Evolutionary conservation across 2,888 invertebrate species (phyloP).

Genomic region (Elysia crispata): DNA sequence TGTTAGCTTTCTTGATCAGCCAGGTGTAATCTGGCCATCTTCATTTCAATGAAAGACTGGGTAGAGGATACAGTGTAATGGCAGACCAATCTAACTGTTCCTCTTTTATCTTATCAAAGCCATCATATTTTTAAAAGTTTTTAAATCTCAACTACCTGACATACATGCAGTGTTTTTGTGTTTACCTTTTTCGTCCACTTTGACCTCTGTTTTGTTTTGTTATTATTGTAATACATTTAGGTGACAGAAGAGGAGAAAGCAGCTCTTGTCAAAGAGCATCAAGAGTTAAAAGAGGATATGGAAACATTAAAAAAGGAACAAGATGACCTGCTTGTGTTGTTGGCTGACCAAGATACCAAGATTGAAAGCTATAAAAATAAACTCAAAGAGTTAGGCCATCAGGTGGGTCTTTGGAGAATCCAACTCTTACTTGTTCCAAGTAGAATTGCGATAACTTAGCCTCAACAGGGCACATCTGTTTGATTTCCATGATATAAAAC

Average conservation of each 20-base stretch:
- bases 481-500: too few relatives aligned
- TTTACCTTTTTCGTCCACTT: background rate
- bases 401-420: conserved; percentile 63
- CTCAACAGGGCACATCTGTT: too few relatives aligned
- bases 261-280: conserved; percentile 55
- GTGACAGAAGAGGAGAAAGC: conserved; percentile 68
- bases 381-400: conserved; percentile 77
- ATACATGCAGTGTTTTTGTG: background rate
- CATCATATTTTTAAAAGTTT: too few relatives aligned
- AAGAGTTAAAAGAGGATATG: conserved; percentile 63
- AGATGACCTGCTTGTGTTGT: conserved; percentile 92
- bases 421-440: too few relatives aligned
- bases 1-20: too few relatives aligned
- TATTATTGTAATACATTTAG: too few relatives aligned
- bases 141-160: background rate
- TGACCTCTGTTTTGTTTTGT: background rate
- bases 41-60: too few relatives aligned
- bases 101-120: too few relatives aligned
- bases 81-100: too few relatives aligned
- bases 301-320: conserved; percentile 88
- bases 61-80: too few relatives aligned
- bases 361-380: conserved; percentile 82
- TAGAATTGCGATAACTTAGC: too few relatives aligned
- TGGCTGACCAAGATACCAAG: conserved; percentile 92
- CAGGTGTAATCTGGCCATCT: too few relatives aligned